A percentile compares a stretch with the other conserved stretches of the same genome.
Evolutionary conservation across 2,888 invertebrate species (phyloP).

Genomic region (Ashinkailepas kermadecensis): DNA sequence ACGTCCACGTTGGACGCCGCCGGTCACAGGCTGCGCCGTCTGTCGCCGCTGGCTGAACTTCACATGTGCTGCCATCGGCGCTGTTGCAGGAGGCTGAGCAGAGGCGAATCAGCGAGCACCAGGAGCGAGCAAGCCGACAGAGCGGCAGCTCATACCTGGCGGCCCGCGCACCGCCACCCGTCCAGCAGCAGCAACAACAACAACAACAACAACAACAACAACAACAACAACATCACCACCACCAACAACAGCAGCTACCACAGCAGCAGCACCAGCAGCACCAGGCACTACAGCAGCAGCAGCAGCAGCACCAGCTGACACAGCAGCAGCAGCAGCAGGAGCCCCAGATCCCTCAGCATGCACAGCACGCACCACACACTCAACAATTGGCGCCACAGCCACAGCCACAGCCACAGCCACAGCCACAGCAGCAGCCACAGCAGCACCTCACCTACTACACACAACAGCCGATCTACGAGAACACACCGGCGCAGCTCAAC

Average conservation of each 20-base stretch:
- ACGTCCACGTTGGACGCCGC: too few species aligned
- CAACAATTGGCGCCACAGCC: constrained; percentile 25
- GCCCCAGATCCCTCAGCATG: too few species aligned
- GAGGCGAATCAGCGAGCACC: constrained; percentile 61
- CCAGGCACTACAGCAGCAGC: constrained; percentile 24
- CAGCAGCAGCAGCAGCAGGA: constrained; percentile 16
- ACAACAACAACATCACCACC: not conserved
- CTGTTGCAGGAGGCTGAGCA: constrained; percentile 74
- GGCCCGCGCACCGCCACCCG: not conserved
- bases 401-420: too few species aligned
- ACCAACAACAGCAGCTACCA: too few species aligned
- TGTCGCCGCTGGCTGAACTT: too few species aligned
- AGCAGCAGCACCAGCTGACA: not conserved
- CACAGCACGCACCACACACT: not conserved
- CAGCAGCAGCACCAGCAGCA: not conserved
- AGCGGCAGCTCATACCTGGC: constrained; percentile 35
- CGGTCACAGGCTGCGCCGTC: too few species aligned
- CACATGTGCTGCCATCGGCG: too few species aligned
- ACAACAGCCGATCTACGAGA: constrained; percentile 23
- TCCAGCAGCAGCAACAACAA: not conserved
- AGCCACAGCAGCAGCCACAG: constrained; percentile 25
- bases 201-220: constrained; percentile 19
- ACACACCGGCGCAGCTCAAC: constrained; percentile 22
- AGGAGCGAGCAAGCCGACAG: constrained; percentile 41
- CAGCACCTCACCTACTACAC: constrained; percentile 23